Conservation (phyloP, 2,888 invertebrate genomes). For the Aphidius colemani region DNA sequence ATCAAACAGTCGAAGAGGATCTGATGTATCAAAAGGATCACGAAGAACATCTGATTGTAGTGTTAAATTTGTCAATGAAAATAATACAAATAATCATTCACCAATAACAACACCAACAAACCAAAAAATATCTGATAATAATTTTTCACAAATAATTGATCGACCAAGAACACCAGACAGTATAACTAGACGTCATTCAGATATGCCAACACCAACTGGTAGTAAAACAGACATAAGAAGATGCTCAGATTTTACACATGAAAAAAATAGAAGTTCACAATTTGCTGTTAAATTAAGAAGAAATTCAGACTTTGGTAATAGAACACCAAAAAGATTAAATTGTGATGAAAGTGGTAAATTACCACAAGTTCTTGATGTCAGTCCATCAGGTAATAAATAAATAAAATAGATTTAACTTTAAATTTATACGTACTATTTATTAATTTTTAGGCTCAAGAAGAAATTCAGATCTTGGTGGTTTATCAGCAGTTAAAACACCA, state of each 20-base stretch:
- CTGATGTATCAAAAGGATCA: slow-evolving; percentile 36
- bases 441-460: slow-evolving; percentile 47
- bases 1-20: slow-evolving; percentile 49
- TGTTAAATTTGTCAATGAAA: slow-evolving; percentile 50
- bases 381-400: slow-evolving; percentile 42
- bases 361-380: slow-evolving; percentile 46
- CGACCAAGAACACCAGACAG: slow-evolving; percentile 39
- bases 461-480: slow-evolving; percentile 51
- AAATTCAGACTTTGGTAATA: slow-evolving; percentile 56
- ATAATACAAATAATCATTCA: slow-evolving; percentile 30
- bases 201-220: slow-evolving; percentile 47
- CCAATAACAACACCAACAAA: slow-evolving; percentile 31
- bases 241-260: slow-evolving; percentile 52
- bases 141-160: slow-evolving; percentile 36
- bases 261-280: slow-evolving; percentile 53
- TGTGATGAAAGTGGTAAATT: slow-evolving; percentile 41
- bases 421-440: slow-evolving; percentile 14
- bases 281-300: slow-evolving; percentile 53
- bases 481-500: slow-evolving; percentile 36
- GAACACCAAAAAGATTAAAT: slow-evolving; percentile 48
- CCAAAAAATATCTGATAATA: slow-evolving; percentile 27
- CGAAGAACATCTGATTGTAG: slow-evolving; percentile 53
- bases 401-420: neutral
- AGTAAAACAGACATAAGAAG: slow-evolving; percentile 50
- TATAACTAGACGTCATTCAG: slow-evolving; percentile 48